Evolutionary conservation across 2,888 invertebrate species (phyloP).

Genomic region (Craniophora ligustri): DNA sequence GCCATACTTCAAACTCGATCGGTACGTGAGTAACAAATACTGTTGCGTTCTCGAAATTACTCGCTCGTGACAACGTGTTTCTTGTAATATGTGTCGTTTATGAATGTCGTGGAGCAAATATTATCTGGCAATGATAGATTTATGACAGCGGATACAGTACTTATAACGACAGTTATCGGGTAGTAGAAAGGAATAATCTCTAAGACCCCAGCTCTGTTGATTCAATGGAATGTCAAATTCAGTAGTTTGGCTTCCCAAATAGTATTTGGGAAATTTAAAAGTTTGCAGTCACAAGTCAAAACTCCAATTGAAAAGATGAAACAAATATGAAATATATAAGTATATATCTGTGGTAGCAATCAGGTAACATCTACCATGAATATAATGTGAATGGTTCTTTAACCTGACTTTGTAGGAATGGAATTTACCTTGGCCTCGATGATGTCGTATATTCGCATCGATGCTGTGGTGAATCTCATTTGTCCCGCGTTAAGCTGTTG

Average conservation of each 20-base stretch:
- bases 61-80: slow-evolving; percentile 71
- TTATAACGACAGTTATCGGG: neutral
- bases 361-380: neutral
- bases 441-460: slow-evolving; percentile 15
- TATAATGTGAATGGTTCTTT: slow-evolving; percentile 19
- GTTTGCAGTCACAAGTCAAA: too few relatives aligned
- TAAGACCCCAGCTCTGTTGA: too few relatives aligned
- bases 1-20: slow-evolving; percentile 61
- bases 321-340: neutral
- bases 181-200: too few relatives aligned
- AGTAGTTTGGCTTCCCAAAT: too few relatives aligned
- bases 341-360: neutral
- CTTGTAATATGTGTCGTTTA: slow-evolving; percentile 55
- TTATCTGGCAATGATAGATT: slow-evolving; percentile 22
- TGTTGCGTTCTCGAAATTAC: slow-evolving; percentile 68
- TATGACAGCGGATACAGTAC: too few relatives aligned
- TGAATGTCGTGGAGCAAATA: slow-evolving; percentile 33
- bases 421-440: slow-evolving; percentile 37
- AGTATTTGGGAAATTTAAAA: too few relatives aligned
- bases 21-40: slow-evolving; percentile 58
- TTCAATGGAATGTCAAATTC: too few relatives aligned
- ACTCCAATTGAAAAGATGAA: too few relatives aligned
- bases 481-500: neutral
- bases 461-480: slow-evolving; percentile 15
- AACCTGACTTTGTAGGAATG: slow-evolving; percentile 6